phyloP scores from a whole-genome alignment of 1,140 invertebrate species.

The Pogonomyrmex barbatus region DNA sequence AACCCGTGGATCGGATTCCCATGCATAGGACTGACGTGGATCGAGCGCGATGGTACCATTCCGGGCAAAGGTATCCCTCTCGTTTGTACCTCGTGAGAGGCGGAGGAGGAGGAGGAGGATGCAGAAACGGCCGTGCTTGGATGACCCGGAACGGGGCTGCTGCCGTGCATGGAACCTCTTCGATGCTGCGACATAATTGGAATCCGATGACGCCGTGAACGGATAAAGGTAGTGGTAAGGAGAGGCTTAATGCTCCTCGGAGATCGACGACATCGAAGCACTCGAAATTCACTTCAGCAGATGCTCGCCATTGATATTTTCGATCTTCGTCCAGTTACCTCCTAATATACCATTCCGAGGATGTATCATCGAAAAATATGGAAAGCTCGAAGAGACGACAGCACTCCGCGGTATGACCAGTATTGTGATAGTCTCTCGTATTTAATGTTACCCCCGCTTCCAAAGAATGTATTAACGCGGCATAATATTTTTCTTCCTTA shows the following conservation, averaged over 20 bases:
- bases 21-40: slow-evolving; percentile 75
- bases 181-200: slow-evolving; percentile 79
- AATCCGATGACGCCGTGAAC: slow-evolving; percentile 73
- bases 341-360: neutral
- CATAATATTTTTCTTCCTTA: slow-evolving; percentile 1
- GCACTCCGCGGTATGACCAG: neutral
- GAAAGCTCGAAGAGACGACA: neutral
- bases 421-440: neutral
- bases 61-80: slow-evolving; percentile 83
- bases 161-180: slow-evolving; percentile 75
- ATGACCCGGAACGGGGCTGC: slow-evolving; percentile 69
- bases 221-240: slow-evolving; percentile 16
- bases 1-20: slow-evolving; percentile 81
- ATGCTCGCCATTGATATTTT: slow-evolving; percentile 45
- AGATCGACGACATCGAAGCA: slow-evolving; percentile 66
- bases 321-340: slow-evolving; percentile 27
- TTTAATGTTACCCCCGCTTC: neutral
- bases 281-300: slow-evolving; percentile 44
- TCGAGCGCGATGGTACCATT: slow-evolving; percentile 79
- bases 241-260: slow-evolving; percentile 59
- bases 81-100: slow-evolving; percentile 79
- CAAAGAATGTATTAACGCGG: neutral
- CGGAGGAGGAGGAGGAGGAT: slow-evolving; percentile 46
- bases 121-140: slow-evolving; percentile 70
- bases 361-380: neutral